Conservation (phyloP, 1,140 invertebrate genomes). For the Procambarus clarkii region DNA sequence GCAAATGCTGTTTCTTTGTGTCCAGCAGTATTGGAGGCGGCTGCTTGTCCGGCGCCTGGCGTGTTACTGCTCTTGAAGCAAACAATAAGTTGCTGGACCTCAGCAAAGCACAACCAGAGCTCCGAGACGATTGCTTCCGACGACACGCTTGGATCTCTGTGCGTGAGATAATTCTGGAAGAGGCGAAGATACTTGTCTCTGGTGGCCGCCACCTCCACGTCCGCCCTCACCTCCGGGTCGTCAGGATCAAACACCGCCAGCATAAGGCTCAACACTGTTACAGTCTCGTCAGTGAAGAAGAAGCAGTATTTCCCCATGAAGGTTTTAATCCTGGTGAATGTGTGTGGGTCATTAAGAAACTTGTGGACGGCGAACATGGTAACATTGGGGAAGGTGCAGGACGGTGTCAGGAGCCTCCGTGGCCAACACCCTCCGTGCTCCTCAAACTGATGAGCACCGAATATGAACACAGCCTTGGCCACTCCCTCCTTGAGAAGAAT, state of each 20-base stretch:
- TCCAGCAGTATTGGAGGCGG: background rate
- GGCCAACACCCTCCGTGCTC: background rate
- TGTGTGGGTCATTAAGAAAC: background rate
- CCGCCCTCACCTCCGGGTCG: background rate
- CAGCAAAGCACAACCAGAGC: background rate
- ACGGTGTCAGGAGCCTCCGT: background rate
- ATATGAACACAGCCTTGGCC: background rate
- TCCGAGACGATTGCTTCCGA: background rate
- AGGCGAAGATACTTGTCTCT: background rate
- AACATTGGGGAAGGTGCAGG: background rate
- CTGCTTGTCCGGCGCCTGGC: no score
- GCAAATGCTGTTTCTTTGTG: background rate
- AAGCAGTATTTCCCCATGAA: slow-evolving; percentile 10
- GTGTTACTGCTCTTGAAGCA: background rate
- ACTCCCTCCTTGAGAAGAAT: background rate
- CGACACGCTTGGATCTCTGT: background rate
- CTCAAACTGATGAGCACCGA: slow-evolving; percentile 15
- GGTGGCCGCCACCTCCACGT: background rate
- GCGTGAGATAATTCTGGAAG: background rate
- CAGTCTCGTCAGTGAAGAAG: slow-evolving; percentile 3
- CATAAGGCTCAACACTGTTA: slow-evolving; percentile 2
- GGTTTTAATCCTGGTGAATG: background rate
- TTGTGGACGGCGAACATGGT: background rate
- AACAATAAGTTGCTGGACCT: background rate
- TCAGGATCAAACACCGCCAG: background rate